Evolutionary conservation across 2,113 vertebrate genomes (phyloP), one percentile per base, ranked within the genome.

Genomic region (Aythya baeri): DNA sequence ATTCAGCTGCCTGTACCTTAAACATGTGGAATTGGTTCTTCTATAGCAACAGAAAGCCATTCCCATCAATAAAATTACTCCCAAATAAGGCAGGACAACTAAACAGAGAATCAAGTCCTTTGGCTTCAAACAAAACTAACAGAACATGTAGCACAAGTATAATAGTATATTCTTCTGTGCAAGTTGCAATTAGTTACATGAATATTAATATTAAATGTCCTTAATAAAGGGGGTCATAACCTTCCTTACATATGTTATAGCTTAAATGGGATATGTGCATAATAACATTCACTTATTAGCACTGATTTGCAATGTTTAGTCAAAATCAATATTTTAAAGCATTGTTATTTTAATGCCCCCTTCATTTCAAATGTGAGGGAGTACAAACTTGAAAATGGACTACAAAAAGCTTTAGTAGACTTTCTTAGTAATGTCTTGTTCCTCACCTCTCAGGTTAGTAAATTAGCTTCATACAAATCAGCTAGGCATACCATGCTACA

Each of bases 351-450:
- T 88, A 83, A 92, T 54, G 71, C n/a, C 41, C 63, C 41, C 66
- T 93, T 89, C 32, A 74, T 50, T 94, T 92, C n/a, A 71, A 83
- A 70, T 11, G 27, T 44, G 77, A 96, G 83, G 83, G 86, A 83
- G 32, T 66, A 65, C 59, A 94, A 91, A 80, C 46, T 80, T 88
- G 32, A 80, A 89, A 88, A 88, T 4, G 77, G 43, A 38, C 46
- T 84, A 36, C 54, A 88, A 79, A 86, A 91, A 90, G 32, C 44
- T 59, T 46, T 57, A 46, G 31, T 3, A 84, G 62, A 83, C 55
- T 73, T 88, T 23, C 77, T 82, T 31, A 78, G 61, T 26, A 74
- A 55, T 8, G n/a, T 50, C 21, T 55, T 67, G 31, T 11, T 86
- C 68, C 78, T 91, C 67, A 78, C 29, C 55, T 79, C 61, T 68